Percentiles rank a stretch among this genome's conserved stretches.
Conservation (phyloP, 2,113 vertebrate species). For the Gallinago undulata region DNA sequence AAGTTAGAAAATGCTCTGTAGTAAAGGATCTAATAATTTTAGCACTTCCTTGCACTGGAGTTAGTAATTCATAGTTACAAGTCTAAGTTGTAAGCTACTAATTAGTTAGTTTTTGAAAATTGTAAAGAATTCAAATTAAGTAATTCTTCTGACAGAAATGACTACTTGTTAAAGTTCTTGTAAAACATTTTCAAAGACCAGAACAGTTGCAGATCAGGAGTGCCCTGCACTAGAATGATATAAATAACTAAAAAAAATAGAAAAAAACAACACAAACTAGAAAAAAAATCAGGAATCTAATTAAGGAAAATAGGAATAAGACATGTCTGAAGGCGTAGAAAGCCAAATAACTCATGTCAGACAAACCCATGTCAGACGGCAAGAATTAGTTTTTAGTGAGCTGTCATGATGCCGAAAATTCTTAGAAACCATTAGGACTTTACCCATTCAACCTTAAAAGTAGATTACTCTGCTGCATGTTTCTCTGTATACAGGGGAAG, state of each 20-base stretch:
- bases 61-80: not conserved
- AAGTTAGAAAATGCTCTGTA: slow-evolving; percentile 51
- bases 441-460: slow-evolving; percentile 14
- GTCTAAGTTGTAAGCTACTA: not conserved
- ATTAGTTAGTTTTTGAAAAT: slow-evolving; percentile 28
- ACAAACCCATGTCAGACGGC: slow-evolving; percentile 97
- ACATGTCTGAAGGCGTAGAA: slow-evolving; percentile 82
- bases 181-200: slow-evolving; percentile 44
- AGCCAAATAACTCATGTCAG: slow-evolving; percentile 91
- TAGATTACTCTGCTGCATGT: slow-evolving; percentile 84
- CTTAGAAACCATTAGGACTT: slow-evolving; percentile 32
- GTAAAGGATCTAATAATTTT: not conserved
- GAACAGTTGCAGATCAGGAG: slow-evolving; percentile 87
- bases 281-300: slow-evolving; percentile 57
- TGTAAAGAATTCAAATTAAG: slow-evolving; percentile 25
- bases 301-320: slow-evolving; percentile 67
- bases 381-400: slow-evolving; percentile 70
- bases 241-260: slow-evolving; percentile 47
- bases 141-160: slow-evolving; percentile 7
- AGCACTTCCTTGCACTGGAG: slow-evolving; percentile 5
- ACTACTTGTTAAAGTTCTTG: not conserved
- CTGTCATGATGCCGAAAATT: slow-evolving; percentile 33
- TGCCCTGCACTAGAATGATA: slow-evolving; percentile 85
- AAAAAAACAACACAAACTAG: slow-evolving; percentile 51
- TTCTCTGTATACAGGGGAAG: slow-evolving; percentile 63